These are phyloP conservation scores for Aldabrachelys gigantea DNA, from an alignment of 2,113 vertebrate species.

Conservation along the genomic window DNA sequence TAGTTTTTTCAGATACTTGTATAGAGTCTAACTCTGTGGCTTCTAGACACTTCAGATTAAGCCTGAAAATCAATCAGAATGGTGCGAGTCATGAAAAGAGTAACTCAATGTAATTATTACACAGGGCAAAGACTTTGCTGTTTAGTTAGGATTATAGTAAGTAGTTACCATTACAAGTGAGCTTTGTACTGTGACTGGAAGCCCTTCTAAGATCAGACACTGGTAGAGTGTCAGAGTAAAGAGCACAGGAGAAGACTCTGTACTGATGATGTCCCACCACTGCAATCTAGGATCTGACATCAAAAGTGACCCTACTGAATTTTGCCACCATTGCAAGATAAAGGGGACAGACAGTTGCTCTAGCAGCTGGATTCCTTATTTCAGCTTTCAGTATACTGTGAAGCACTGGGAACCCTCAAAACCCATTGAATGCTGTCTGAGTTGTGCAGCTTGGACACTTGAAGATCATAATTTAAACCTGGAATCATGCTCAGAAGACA, in stretches of 20 bases:
- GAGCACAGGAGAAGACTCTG: background rate
- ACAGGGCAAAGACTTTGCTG: background rate
- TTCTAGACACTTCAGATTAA: background rate
- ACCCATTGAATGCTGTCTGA: background rate
- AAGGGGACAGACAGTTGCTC: too few species aligned
- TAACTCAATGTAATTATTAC: background rate
- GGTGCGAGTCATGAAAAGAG: background rate
- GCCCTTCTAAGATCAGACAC: background rate
- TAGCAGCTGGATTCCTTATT: background rate
- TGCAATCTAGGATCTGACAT: background rate
- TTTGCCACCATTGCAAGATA: background rate
- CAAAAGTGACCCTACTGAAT: background rate
- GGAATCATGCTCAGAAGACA: background rate
- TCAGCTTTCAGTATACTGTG: background rate
- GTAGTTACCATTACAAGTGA: background rate
- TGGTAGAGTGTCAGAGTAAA: background rate
- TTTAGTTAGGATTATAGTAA: background rate
- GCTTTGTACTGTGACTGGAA: background rate
- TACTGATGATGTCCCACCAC: background rate
- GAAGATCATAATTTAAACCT: background rate
- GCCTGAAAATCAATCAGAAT: background rate
- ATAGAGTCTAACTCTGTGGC: background rate
- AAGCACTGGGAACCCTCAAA: background rate
- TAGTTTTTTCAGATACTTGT: background rate
- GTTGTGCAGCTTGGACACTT: background rate